phyloP scores from a whole-genome alignment of 2,888 invertebrate genomes.

The Chloroclysta siterata region DNA sequence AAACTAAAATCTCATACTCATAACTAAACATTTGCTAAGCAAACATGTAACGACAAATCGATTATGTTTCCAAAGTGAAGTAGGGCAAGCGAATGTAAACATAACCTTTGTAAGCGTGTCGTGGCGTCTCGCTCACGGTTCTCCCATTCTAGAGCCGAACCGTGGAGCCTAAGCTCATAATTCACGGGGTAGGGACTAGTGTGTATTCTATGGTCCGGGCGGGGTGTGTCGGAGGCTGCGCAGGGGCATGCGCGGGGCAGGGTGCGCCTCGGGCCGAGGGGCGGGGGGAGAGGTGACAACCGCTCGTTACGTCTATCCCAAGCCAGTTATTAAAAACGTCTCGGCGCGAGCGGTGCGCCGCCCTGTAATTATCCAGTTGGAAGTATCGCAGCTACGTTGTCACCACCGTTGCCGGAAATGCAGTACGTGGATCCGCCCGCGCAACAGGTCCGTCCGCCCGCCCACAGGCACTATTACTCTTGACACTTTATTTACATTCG shows the following conservation, averaged over 20 bases:
- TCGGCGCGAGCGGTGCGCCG: conserved; percentile 84
- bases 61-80: conserved; percentile 44
- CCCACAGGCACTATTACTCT: conserved; percentile 60
- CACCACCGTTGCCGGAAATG: conserved; percentile 79
- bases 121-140: conserved; percentile 57
- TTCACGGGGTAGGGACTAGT: conserved; percentile 57
- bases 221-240: conserved; percentile 74
- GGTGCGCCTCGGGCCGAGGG: conserved; percentile 62
- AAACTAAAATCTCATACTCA: conserved; percentile 24
- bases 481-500: conserved; percentile 51
- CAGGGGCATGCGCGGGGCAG: conserved; percentile 55
- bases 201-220: conserved; percentile 44
- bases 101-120: conserved; percentile 57
- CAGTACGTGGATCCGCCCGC: conserved; percentile 83
- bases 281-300: conserved; percentile 82
- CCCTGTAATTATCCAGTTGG: conserved; percentile 84
- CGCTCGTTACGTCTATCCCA: conserved; percentile 84
- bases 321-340: conserved; percentile 86
- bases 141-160: conserved; percentile 50
- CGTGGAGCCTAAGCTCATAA: conserved; percentile 60
- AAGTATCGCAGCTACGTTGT: conserved; percentile 76
- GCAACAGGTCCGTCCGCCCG: conserved; percentile 81
- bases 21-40: conserved; percentile 33
- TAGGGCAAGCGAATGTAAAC: conserved; percentile 56
- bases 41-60: conserved; percentile 42